Evolutionary conservation across 2,888 invertebrate species (phyloP).

Genomic region (Rhamphomyia laevipes): DNA sequence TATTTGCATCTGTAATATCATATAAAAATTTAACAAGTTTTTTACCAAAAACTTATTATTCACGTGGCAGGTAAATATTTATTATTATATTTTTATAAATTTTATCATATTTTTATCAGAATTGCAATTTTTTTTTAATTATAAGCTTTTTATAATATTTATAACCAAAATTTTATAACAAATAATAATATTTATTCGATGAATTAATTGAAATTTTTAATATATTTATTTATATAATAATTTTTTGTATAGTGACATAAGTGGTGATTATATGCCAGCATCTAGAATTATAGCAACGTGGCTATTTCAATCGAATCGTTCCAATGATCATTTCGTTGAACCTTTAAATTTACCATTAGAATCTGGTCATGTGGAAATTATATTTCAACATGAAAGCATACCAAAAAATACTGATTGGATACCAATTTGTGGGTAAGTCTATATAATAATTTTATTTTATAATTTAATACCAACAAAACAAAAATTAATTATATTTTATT

Average conservation of each 20-base stretch:
- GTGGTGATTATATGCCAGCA: slow-evolving; percentile 33
- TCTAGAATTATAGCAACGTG: slow-evolving; percentile 37
- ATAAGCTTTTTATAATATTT: background rate
- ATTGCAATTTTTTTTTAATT: background rate
- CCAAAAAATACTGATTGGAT: slow-evolving; percentile 32
- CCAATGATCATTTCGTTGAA: slow-evolving; percentile 32
- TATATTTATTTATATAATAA: background rate
- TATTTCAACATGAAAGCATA: slow-evolving; percentile 35
- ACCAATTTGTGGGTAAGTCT: slow-evolving; percentile 36
- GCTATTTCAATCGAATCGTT: slow-evolving; percentile 36
- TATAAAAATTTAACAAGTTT: slow-evolving; percentile 37
- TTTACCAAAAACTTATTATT: slow-evolving; percentile 35
- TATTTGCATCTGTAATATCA: slow-evolving; percentile 35
- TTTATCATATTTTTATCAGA: background rate
- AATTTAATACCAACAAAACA: no score
- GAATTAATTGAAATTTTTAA: background rate
- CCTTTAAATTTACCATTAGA: slow-evolving; percentile 34
- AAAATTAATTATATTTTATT: no score
- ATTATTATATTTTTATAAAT: background rate
- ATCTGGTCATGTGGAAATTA: slow-evolving; percentile 37
- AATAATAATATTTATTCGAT: background rate
- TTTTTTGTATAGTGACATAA: slow-evolving; percentile 12
- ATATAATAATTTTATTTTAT: background rate
- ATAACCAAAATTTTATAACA: background rate
- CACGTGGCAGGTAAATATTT: slow-evolving; percentile 30